phyloP scores from a whole-genome alignment of 2,888 invertebrate species.

The Xestobium rufovillosum region DNA sequence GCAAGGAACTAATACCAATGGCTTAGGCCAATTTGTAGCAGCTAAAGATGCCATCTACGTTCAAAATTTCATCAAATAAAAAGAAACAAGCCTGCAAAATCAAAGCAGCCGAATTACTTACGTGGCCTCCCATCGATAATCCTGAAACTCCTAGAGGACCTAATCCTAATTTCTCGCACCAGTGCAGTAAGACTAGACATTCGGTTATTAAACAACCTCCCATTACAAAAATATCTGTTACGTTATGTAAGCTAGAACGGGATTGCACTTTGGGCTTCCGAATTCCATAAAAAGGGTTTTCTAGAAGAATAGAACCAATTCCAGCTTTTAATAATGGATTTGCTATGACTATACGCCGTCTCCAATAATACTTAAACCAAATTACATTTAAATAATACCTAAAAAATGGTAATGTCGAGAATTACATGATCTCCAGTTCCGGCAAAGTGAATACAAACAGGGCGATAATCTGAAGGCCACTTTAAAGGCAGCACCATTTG shows the following conservation, averaged over 20 bases:
- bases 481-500: slow-evolving; percentile 73
- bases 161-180: slow-evolving; percentile 86
- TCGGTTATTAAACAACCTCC: slow-evolving; percentile 94
- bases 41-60: slow-evolving; percentile 94
- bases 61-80: slow-evolving; percentile 21
- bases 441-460: slow-evolving; percentile 89
- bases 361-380: slow-evolving; percentile 76
- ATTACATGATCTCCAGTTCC: slow-evolving; percentile 97
- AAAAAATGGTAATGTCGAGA: slow-evolving; percentile 18
- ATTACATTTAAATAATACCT: slow-evolving; percentile 14
- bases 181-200: slow-evolving; percentile 83
- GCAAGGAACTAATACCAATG: slow-evolving; percentile 88
- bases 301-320: slow-evolving; percentile 88
- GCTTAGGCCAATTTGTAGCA: slow-evolving; percentile 93
- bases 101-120: slow-evolving; percentile 46
- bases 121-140: slow-evolving; percentile 97
- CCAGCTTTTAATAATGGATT: slow-evolving; percentile 86
- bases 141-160: slow-evolving; percentile 93
- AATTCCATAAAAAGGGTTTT: slow-evolving; percentile 93
- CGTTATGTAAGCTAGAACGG: slow-evolving; percentile 87
- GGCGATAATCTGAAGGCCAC: slow-evolving; percentile 67
- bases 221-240: slow-evolving; percentile 98
- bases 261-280: slow-evolving; percentile 82
- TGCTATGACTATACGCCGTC: slow-evolving; percentile 81
- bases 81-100: too few species aligned